These are phyloP conservation scores for Epicampocera succincta DNA, from an alignment of 2,888 invertebrate species.

Conservation along the genomic window DNA sequence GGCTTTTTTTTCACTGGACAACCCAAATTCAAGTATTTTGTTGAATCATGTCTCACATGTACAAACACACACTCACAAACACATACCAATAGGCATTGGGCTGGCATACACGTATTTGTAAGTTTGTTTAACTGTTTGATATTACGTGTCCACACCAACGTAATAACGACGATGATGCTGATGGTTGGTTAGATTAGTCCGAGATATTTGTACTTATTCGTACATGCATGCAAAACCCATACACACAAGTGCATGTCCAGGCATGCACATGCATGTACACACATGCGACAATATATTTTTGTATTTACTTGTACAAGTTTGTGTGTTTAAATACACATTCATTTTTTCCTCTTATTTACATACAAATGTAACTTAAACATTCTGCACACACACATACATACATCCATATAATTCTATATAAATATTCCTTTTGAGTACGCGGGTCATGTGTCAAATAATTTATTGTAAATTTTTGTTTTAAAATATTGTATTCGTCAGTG, in stretches of 20 bases:
- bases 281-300: neutral
- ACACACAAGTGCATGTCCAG: too few species aligned
- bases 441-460: neutral
- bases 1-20: slow-evolving; percentile 24
- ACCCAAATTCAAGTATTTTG: slow-evolving; percentile 56
- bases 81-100: too few species aligned
- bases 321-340: slow-evolving; percentile 31
- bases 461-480: too few species aligned
- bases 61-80: neutral
- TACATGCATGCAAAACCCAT: slow-evolving; percentile 32
- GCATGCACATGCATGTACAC: neutral
- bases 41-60: slow-evolving; percentile 37
- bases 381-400: neutral
- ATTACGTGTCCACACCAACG: slow-evolving; percentile 66
- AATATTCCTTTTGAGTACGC: slow-evolving; percentile 8
- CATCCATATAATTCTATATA: slow-evolving; percentile 8
- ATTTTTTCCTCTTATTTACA: slow-evolving; percentile 54
- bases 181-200: slow-evolving; percentile 66
- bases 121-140: slow-evolving; percentile 59
- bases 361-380: slow-evolving; percentile 55
- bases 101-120: slow-evolving; percentile 24
- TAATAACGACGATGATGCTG: slow-evolving; percentile 56
- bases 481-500: too few species aligned
- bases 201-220: slow-evolving; percentile 55
- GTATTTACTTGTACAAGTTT: slow-evolving; percentile 1